Evolutionary conservation across 1,140 invertebrate species (phyloP).

Genomic region (Lanistes nyassanus): DNA sequence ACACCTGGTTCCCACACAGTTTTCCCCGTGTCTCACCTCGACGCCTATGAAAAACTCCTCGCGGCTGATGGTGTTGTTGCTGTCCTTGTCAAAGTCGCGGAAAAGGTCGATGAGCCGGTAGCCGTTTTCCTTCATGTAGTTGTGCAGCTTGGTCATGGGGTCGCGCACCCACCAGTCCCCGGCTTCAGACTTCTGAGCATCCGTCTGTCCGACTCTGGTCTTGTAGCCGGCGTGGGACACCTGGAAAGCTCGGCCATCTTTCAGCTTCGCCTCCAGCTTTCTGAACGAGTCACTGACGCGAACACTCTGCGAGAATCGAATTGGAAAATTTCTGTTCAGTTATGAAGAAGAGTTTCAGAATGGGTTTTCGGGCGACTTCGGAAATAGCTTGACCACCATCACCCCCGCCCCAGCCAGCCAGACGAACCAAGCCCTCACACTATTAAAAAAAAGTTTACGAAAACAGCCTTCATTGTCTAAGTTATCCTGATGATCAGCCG

Average conservation of each 20-base stretch:
- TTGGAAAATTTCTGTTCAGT: background rate
- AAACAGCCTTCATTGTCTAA: background rate
- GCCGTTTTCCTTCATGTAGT: conserved; percentile 47
- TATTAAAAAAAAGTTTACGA: background rate
- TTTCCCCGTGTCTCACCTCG: conserved; percentile 30
- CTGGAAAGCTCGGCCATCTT: conserved; percentile 72
- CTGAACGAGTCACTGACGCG: conserved; percentile 54
- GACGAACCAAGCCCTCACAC: no score
- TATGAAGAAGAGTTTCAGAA: no score
- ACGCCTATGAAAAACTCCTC: conserved; percentile 53
- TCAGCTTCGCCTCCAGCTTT: conserved; percentile 65
- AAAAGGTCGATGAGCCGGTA: conserved; percentile 62
- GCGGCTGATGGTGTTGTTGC: conserved; percentile 49
- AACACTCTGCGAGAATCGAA: conserved; percentile 46
- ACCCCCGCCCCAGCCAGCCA: background rate
- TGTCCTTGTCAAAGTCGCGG: conserved; percentile 61
- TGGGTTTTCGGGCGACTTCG: background rate
- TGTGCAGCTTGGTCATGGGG: conserved; percentile 56
- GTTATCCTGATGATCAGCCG: background rate
- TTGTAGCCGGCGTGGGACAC: conserved; percentile 43
- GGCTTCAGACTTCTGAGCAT: conserved; percentile 7
- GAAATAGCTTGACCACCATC: background rate
- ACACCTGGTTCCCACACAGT: no score
- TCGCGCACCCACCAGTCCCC: conserved; percentile 42
- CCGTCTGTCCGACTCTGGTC: conserved; percentile 20